Conservation (phyloP, 2,888 invertebrate genomes). For the Synergus gifuensis region DNA sequence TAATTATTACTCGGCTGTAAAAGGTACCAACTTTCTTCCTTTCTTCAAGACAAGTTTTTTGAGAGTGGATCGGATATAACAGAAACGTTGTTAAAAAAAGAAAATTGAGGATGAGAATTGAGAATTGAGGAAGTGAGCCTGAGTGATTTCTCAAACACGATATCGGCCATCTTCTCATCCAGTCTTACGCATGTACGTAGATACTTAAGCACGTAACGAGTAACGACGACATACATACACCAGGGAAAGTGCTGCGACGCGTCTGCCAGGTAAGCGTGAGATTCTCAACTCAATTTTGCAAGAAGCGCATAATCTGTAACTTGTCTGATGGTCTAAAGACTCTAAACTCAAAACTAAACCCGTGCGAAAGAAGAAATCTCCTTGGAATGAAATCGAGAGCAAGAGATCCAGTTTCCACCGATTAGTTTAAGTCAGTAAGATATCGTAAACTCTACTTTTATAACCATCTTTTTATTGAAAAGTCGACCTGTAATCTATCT, state of each 20-base stretch:
- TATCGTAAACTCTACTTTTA: slow-evolving; percentile 10
- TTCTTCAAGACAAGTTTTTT: not conserved
- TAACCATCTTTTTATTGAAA: slow-evolving; percentile 20
- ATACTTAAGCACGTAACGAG: slow-evolving; percentile 5
- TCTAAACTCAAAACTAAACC: not conserved
- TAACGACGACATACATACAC: slow-evolving; percentile 50
- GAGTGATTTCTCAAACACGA: slow-evolving; percentile 54
- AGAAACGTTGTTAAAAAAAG: slow-evolving; percentile 31
- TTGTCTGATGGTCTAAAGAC: slow-evolving; percentile 37
- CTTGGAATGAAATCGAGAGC: not conserved
- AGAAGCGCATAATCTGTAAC: slow-evolving; percentile 64
- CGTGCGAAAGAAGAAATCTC: not conserved
- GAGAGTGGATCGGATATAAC: slow-evolving; percentile 36
- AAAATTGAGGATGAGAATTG: slow-evolving; percentile 43
- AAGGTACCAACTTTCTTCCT: not conserved
- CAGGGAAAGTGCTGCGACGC: slow-evolving; percentile 64
- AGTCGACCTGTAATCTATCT: slow-evolving; percentile 27
- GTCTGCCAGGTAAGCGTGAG: slow-evolving; percentile 65
- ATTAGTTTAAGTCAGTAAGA: not conserved
- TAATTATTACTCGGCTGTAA: not conserved
- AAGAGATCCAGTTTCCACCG: not conserved
- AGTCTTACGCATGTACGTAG: slow-evolving; percentile 50
- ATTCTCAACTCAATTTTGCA: slow-evolving; percentile 68
- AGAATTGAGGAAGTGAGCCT: slow-evolving; percentile 42
- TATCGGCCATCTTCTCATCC: slow-evolving; percentile 59